Conservation (phyloP, 2,797 vertebrate species). For the Acridotheres tristis region DNA sequence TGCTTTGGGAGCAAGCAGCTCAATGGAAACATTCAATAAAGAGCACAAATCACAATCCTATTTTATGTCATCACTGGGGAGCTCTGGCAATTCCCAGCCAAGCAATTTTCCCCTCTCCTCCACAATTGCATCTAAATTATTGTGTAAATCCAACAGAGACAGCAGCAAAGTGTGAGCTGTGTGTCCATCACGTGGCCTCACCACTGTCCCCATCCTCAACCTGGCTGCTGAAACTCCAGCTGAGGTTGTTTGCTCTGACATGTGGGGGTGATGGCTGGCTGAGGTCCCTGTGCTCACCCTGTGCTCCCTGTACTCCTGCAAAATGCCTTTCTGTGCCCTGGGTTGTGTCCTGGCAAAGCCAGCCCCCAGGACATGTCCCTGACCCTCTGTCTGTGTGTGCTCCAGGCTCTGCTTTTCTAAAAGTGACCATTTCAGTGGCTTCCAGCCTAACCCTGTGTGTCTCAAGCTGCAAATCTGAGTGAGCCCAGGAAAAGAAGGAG, state of each 20-base stretch:
- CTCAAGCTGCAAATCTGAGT: not conserved
- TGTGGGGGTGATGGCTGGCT: fast-evolving
- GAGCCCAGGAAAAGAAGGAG: not conserved
- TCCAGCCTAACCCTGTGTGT: not conserved
- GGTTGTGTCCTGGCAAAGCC: not conserved
- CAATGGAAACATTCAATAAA: not conserved
- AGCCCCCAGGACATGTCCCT: not conserved
- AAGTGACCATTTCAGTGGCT: not conserved
- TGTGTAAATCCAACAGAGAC: not conserved
- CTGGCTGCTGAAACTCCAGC: not conserved
- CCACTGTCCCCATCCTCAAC: not conserved
- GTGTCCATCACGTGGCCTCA: not conserved
- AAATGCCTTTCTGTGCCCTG: not conserved
- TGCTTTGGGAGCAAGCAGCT: not conserved
- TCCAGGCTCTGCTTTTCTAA: not conserved
- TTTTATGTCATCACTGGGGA: not conserved
- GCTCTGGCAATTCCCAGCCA: not conserved
- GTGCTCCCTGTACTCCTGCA: not conserved
- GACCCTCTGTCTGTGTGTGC: not conserved
- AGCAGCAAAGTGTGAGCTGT: not conserved
- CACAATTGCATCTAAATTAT: not conserved
- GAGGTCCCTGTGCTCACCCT: not conserved
- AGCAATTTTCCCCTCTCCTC: not conserved
- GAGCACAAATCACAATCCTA: not conserved
- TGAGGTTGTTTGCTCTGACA: not conserved